phyloP scores from a whole-genome alignment of 2,797 vertebrate species.

The Sarcophilus harrisii region DNA sequence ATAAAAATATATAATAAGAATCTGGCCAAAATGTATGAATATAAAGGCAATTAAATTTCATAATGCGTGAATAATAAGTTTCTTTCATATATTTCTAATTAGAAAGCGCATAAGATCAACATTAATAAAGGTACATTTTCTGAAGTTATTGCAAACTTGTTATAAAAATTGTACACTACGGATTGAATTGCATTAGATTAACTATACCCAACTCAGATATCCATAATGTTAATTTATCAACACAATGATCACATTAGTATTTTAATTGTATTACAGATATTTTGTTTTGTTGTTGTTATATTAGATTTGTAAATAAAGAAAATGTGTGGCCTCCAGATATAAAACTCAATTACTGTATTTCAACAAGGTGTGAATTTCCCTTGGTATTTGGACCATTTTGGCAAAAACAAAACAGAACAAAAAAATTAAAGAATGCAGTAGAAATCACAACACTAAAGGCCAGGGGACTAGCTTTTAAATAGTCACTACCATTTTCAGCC shows the following conservation, averaged over 20 bases:
- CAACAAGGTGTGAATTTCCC: neutral
- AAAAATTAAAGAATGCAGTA: neutral
- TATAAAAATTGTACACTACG: neutral
- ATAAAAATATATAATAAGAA: too few relatives aligned
- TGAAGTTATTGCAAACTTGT: neutral
- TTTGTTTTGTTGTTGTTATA: neutral
- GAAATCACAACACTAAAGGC: neutral
- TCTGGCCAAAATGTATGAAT: neutral
- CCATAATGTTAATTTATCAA: neutral
- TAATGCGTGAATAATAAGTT: neutral
- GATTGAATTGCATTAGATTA: neutral
- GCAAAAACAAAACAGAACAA: neutral
- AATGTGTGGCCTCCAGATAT: constrained; percentile 2
- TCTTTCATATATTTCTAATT: neutral
- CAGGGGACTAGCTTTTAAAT: neutral
- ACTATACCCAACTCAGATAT: neutral
- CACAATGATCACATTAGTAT: neutral
- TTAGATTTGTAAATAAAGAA: neutral
- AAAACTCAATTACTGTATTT: constrained; percentile 22
- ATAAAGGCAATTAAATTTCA: neutral
- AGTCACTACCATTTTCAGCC: neutral
- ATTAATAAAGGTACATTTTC: neutral
- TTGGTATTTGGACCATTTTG: neutral
- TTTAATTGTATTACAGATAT: constrained; percentile 7
- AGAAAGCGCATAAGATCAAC: neutral